Base-by-base conservation (phyloP, 2,888 invertebrate species). In the Boloria euphrosyne region DNA sequence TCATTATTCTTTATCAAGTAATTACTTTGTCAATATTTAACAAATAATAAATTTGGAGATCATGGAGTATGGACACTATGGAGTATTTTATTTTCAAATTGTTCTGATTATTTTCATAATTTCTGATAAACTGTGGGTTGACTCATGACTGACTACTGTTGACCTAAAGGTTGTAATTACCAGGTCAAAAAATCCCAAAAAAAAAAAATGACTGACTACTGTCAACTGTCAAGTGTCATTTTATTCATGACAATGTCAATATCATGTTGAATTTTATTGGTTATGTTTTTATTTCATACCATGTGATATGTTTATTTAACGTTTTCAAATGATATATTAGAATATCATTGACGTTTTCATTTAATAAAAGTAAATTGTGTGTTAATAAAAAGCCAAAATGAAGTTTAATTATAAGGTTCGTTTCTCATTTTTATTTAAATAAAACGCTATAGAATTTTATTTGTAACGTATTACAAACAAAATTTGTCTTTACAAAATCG, bases 371-470 rank as follows among this genome's bases (percentile, higher is more conserved):
- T 18, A 54, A 43, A 13, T 13, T 50, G 5, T 10, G 51, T 60
- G 18, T 38, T 55, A 68, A 50, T 10, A 17, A n/a, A n/a, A n/a
- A 52, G 58, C 16, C 52, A 81, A 71, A 65, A 91, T 91, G 91
- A 90, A 89, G 79, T 91, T 85, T 72, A 90, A 91, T 75, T 91
- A 89, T 70, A 90, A 87, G 85, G 91, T 90, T 77, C 66, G 75
- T 71, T 22, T 27, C 18, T 7, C n/a, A 13, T n/a, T 46, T 46
- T 44, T 54, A 18, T 6, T 6, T 17, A 13, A 13, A 6, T 2
- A n/a, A 43, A 10, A 1, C 7, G 3, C 46, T 22, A 47, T n/a
- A 6, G 1, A 16, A 47, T 4, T n/a, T 22, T 22, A 22, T 55
- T 38, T 22, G 18, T 27, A 58, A 55, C 14, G 31, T 38, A 38